phyloP scores from a whole-genome alignment of 2,888 invertebrate genomes.

The Eumerus sabulonum region DNA sequence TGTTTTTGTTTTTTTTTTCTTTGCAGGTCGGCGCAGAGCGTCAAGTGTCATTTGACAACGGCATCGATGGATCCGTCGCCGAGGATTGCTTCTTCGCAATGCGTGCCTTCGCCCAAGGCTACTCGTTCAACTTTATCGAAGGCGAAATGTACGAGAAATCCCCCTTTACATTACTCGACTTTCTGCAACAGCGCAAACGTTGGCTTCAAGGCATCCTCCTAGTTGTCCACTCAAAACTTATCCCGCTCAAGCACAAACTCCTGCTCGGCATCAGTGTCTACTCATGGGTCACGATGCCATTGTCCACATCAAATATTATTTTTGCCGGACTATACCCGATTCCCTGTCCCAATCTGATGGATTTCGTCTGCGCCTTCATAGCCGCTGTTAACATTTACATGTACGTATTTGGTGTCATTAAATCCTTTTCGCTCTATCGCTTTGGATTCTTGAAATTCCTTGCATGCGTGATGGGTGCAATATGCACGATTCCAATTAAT shows the following conservation, averaged over 20 bases:
- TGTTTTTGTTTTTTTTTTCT: constrained; percentile 27
- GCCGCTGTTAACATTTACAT: constrained; percentile 97
- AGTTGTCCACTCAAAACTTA: constrained; percentile 91
- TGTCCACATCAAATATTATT: constrained; percentile 93
- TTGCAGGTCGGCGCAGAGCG: constrained; percentile 93
- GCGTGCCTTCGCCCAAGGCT: constrained; percentile 94
- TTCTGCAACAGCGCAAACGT: constrained; percentile 96
- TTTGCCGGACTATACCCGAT: constrained; percentile 92
- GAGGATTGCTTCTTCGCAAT: constrained; percentile 99
- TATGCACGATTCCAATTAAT: constrained; percentile 95
- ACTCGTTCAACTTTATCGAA: constrained; percentile 96
- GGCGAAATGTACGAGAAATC: constrained; percentile 99
- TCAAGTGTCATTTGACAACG: constrained; percentile 96
- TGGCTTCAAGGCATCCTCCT: constrained; percentile 96
- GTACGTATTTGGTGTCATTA: constrained; percentile 98
- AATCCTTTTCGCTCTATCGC: constrained; percentile 94
- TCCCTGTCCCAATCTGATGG: constrained; percentile 89
- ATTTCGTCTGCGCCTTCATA: constrained; percentile 93
- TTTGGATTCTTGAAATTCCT: constrained; percentile 89
- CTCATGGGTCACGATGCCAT: constrained; percentile 96
- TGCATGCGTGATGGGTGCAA: constrained; percentile 90
- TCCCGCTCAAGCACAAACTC: constrained; percentile 88
- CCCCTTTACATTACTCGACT: constrained; percentile 96
- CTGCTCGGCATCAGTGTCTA: constrained; percentile 93
- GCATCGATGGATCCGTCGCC: constrained; percentile 97